Conservation (phyloP, 2,888 invertebrate genomes). For the Meteorus cinctellus region DNA sequence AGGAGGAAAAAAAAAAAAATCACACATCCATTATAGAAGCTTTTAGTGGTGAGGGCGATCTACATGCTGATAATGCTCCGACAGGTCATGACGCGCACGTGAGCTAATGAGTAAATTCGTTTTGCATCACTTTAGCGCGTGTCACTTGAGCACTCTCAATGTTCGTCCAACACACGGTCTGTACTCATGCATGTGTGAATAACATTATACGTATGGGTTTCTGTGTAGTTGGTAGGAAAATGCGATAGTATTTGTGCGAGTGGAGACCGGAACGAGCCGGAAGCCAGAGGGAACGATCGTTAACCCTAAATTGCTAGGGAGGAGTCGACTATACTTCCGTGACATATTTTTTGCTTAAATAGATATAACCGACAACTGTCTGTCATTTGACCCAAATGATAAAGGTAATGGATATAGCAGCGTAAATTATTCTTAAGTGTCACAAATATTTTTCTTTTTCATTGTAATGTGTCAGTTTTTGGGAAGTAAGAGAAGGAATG, state of each 20-base stretch:
- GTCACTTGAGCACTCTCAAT: slow-evolving; percentile 41
- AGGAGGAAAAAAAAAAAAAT: background rate
- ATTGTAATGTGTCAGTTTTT: too few species aligned
- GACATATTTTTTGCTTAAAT: background rate
- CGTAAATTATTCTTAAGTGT: too few species aligned
- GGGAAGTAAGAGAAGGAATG: too few species aligned
- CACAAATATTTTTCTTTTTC: too few species aligned
- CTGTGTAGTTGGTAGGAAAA: background rate
- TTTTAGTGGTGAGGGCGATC: slow-evolving; percentile 21
- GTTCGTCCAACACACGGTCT: background rate
- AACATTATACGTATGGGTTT: background rate
- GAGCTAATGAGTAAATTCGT: slow-evolving; percentile 58
- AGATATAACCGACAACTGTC: slow-evolving; percentile 8
- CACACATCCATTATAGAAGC: slow-evolving; percentile 11
- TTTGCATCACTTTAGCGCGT: slow-evolving; percentile 51
- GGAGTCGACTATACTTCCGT: slow-evolving; percentile 8
- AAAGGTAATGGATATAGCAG: background rate
- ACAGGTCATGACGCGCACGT: slow-evolving; percentile 34
- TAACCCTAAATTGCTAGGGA: slow-evolving; percentile 20
- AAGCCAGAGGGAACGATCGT: slow-evolving; percentile 28
- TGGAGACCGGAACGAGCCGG: slow-evolving; percentile 23
- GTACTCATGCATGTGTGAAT: background rate
- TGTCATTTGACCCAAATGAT: background rate
- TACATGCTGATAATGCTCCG: slow-evolving; percentile 10
- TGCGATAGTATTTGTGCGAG: slow-evolving; percentile 12